A percentile compares a stretch with the other conserved stretches of the same genome.
Evolutionary conservation across 1,140 invertebrate species (phyloP).

Genomic region (Olivierus martensii): DNA sequence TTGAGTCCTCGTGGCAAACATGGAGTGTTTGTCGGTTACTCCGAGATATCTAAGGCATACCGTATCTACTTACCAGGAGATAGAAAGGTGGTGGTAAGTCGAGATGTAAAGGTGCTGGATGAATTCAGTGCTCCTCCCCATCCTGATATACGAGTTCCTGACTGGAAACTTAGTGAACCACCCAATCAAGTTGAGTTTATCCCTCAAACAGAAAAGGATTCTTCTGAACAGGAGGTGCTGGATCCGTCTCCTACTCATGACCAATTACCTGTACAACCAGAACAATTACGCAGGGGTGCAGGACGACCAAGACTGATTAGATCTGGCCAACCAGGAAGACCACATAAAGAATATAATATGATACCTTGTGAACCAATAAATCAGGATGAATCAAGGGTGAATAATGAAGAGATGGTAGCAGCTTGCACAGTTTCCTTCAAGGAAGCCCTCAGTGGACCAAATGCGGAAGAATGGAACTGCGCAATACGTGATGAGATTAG

Average conservation of each 20-base stretch:
- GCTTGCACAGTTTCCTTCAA: too few relatives aligned
- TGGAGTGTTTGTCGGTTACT: not conserved
- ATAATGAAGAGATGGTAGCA: too few relatives aligned
- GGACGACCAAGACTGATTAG: not conserved
- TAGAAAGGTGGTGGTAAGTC: not conserved
- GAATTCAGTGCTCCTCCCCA: too few relatives aligned
- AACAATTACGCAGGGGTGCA: not conserved
- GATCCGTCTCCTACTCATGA: too few relatives aligned
- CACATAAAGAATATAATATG: not conserved
- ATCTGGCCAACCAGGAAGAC: not conserved
- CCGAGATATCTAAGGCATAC: not conserved
- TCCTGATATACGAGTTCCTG: too few relatives aligned
- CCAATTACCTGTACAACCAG: not conserved
- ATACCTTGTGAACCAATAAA: not conserved
- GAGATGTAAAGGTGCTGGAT: not conserved
- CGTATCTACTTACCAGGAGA: not conserved
- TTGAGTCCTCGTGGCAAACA: not conserved
- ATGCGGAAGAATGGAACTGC: not conserved
- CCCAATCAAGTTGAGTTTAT: too few relatives aligned
- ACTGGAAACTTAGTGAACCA: too few relatives aligned
- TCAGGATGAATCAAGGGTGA: too few relatives aligned
- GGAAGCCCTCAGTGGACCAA: not conserved
- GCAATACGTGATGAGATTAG: slow-evolving; percentile 1
- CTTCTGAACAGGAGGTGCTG: too few relatives aligned
- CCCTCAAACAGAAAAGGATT: too few relatives aligned